Evolutionary conservation across 2,113 vertebrate species (phyloP).

Genomic region (Leptosomus discolor): DNA sequence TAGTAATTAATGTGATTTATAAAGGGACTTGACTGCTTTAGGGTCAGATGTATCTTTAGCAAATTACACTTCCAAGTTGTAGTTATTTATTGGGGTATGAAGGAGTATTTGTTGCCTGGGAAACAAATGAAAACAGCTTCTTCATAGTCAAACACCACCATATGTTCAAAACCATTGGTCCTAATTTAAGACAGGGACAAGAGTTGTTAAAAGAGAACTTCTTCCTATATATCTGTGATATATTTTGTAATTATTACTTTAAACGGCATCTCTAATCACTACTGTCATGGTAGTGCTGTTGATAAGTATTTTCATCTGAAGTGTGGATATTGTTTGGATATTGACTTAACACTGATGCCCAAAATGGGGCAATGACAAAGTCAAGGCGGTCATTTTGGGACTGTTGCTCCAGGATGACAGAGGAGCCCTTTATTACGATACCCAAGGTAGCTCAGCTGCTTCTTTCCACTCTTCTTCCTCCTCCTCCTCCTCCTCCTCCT

Average conservation of each 20-base stretch:
- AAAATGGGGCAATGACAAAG: not conserved
- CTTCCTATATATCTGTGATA: not conserved
- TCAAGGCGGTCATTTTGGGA: not conserved
- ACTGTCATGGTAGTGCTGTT: not conserved
- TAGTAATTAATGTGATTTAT: conserved; percentile 34
- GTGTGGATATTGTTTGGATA: not conserved
- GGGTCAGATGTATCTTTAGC: conserved; percentile 33
- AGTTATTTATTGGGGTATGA: conserved; percentile 18
- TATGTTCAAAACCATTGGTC: not conserved
- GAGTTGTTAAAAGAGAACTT: not conserved
- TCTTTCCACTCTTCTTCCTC: not conserved
- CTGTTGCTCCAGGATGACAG: not conserved
- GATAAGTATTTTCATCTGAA: not conserved
- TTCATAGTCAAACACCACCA: not conserved
- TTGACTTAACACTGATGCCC: not conserved
- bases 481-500: not conserved
- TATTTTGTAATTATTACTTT: not conserved
- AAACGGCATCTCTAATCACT: not conserved
- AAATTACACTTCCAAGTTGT: conserved; percentile 7
- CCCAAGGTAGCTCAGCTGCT: not conserved
- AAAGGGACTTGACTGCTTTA: conserved; percentile 18
- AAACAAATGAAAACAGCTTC: conserved; percentile 45
- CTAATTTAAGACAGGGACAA: conserved; percentile 11
- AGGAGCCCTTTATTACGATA: not conserved
- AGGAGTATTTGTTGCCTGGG: conserved; percentile 34